phyloP scores from a whole-genome alignment of 2,888 invertebrate genomes.

The Eremobia ochroleuca region DNA sequence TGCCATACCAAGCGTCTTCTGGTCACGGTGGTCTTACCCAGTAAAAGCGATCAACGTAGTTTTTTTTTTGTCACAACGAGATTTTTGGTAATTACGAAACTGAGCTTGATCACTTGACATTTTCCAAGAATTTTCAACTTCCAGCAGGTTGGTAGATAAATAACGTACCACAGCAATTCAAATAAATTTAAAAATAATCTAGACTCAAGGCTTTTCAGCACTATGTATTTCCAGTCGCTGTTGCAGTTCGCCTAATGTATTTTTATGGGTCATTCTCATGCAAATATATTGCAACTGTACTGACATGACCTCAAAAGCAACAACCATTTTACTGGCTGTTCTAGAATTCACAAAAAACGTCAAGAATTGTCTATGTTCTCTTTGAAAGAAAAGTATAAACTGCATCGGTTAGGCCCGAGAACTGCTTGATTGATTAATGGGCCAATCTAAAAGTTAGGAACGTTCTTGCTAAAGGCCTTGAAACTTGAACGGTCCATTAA shows the following conservation, averaged over 20 bases:
- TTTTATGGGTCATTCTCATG: conserved; percentile 56
- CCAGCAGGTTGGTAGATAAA: conserved; percentile 1
- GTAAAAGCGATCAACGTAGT: neutral
- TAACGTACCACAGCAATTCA: conserved; percentile 28
- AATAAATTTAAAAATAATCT: conserved; percentile 36
- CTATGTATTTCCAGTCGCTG: conserved; percentile 27
- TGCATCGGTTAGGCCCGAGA: conserved; percentile 43
- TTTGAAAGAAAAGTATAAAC: conserved; percentile 23
- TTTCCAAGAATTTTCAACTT: neutral
- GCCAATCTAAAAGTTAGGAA: conserved; percentile 49
- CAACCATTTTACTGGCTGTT: conserved; percentile 8
- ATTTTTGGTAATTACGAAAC: neutral
- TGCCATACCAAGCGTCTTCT: neutral
- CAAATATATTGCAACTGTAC: conserved; percentile 60
- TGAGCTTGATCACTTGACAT: neutral
- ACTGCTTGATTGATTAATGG: conserved; percentile 58
- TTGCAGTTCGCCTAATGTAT: conserved; percentile 29
- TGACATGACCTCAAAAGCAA: conserved; percentile 25
- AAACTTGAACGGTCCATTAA: conserved; percentile 44
- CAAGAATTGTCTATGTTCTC: neutral
- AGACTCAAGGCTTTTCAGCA: conserved; percentile 25
- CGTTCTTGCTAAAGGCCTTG: conserved; percentile 36
- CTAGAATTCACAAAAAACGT: conserved; percentile 25
- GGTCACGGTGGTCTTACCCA: neutral
- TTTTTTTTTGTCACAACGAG: neutral